Percentiles rank a stretch among this genome's conserved stretches.
These are phyloP conservation scores for Selenia dentaria DNA, from an alignment of 2,888 invertebrate species.

Conservation along the genomic window DNA sequence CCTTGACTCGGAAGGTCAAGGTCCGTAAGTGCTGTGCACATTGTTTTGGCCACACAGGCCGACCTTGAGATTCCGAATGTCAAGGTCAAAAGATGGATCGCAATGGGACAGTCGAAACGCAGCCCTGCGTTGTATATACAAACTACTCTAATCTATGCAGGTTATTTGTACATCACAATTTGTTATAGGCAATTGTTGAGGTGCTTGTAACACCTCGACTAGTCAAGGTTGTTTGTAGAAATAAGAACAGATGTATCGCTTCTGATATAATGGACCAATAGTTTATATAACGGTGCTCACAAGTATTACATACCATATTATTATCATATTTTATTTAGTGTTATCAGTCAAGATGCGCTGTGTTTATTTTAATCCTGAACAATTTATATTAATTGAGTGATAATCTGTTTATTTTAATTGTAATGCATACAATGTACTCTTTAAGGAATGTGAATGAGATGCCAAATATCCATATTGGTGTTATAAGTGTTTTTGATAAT, in stretches of 20 bases:
- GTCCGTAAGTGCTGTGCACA: constrained; percentile 11
- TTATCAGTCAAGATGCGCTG: constrained; percentile 69
- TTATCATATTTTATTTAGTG: constrained; percentile 28
- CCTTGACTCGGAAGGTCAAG: constrained; percentile 31
- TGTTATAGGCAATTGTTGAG: constrained; percentile 1
- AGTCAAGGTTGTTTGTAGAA: constrained; percentile 15
- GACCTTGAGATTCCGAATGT: constrained; percentile 36
- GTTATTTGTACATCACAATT: constrained; percentile 21
- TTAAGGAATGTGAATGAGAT: constrained; percentile 68
- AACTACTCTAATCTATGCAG: neutral
- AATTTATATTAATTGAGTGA: constrained; percentile 54
- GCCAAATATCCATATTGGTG: constrained; percentile 79
- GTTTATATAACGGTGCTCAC: constrained; percentile 41
- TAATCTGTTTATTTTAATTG: constrained; percentile 48
- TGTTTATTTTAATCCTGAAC: constrained; percentile 63
- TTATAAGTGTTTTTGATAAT: too few species aligned
- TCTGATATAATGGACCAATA: constrained; percentile 28
- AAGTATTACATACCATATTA: constrained; percentile 43
- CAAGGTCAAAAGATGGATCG: constrained; percentile 33
- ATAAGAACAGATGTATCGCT: constrained; percentile 25
- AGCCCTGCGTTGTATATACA: constrained; percentile 15
- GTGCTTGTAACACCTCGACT: too few species aligned
- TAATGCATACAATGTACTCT: constrained; percentile 36
- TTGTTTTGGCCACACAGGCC: neutral
- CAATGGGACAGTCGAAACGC: constrained; percentile 11